A percentile compares a stretch with the other conserved stretches of the same genome.
These are phyloP conservation scores for Siniperca obscura DNA, from an alignment of 2,797 vertebrate species.

Conservation along the genomic window DNA sequence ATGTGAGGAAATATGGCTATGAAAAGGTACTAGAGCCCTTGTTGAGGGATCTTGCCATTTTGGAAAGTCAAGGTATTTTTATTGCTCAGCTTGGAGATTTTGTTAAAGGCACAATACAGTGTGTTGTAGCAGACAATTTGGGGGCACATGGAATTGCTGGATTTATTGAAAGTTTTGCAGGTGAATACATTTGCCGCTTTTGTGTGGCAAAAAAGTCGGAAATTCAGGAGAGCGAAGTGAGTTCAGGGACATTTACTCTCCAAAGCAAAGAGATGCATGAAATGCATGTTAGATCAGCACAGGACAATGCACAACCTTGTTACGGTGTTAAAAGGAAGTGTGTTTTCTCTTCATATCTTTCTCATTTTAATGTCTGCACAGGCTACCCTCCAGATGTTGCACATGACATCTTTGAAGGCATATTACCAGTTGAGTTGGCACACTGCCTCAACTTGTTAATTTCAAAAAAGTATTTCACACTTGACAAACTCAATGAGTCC, in stretches of 20 bases:
- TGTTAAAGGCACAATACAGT: slow-evolving; percentile 9
- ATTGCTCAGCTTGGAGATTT: slow-evolving; percentile 16
- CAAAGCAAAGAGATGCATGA: slow-evolving; percentile 8
- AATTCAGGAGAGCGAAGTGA: slow-evolving; percentile 5
- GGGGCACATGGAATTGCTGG: background rate
- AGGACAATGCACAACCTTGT: background rate
- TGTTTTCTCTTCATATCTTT: background rate
- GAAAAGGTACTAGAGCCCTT: slow-evolving; percentile 9
- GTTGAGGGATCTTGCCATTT: background rate
- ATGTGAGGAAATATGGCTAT: slow-evolving; percentile 3
- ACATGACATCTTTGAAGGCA: slow-evolving; percentile 22
- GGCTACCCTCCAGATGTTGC: slow-evolving; percentile 25
- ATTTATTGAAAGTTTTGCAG: slow-evolving; percentile 8
- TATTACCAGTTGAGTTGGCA: slow-evolving; percentile 14
- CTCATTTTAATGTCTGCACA: slow-evolving; percentile 2
- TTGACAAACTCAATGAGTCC: slow-evolving; percentile 11
- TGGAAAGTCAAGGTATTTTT: slow-evolving; percentile 13
- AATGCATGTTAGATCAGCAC: slow-evolving; percentile 8
- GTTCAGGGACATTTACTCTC: slow-evolving; percentile 9
- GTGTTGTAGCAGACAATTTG: background rate
- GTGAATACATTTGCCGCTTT: background rate
- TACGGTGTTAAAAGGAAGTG: slow-evolving; percentile 5
- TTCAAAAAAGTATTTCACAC: background rate
- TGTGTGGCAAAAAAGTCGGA: background rate
- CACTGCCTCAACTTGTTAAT: background rate